Percentiles rank a stretch among this genome's conserved stretches.
Conservation (phyloP, 2,888 invertebrate species). For the Luffia ferchaultella region DNA sequence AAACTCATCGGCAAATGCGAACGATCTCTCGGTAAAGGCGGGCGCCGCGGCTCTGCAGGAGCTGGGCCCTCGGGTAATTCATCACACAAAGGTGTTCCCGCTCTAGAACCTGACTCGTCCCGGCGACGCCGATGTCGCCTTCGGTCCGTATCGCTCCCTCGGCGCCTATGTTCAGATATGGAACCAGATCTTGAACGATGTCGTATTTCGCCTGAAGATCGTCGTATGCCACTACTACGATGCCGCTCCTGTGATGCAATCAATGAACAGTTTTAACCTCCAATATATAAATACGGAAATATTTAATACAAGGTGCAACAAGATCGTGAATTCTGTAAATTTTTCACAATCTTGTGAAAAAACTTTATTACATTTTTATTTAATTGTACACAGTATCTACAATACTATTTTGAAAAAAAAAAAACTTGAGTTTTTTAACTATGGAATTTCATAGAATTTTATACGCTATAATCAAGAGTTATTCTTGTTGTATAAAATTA, state of each 20-base stretch:
- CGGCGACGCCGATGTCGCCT: conserved; percentile 50
- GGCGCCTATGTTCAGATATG: conserved; percentile 28
- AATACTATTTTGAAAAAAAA: too few relatives aligned
- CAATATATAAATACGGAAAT: background rate
- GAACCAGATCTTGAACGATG: conserved; percentile 31
- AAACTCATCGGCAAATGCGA: conserved; percentile 78
- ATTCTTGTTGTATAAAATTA: too few relatives aligned
- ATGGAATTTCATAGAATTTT: too few relatives aligned
- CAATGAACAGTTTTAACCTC: background rate
- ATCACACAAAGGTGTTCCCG: conserved; percentile 86
- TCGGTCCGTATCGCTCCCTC: conserved; percentile 43
- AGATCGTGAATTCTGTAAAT: too few relatives aligned
- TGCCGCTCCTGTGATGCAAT: conserved; percentile 35
- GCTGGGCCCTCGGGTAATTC: conserved; percentile 74
- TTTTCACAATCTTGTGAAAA: too few relatives aligned
- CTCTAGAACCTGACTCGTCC: conserved; percentile 70
- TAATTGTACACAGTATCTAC: too few relatives aligned
- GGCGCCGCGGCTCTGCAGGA: conserved; percentile 79
- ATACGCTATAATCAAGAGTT: too few relatives aligned
- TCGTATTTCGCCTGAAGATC: conserved; percentile 31
- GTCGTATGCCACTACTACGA: conserved; percentile 35
- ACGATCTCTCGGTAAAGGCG: conserved; percentile 59
- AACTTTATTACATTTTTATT: too few relatives aligned
- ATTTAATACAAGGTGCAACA: too few relatives aligned
- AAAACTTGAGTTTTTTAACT: too few relatives aligned